These are phyloP conservation scores for Hydra vulgaris DNA, from an alignment of 30 jellyfish, hydroid and myxozoan genomes.

Conservation along the genomic window DNA sequence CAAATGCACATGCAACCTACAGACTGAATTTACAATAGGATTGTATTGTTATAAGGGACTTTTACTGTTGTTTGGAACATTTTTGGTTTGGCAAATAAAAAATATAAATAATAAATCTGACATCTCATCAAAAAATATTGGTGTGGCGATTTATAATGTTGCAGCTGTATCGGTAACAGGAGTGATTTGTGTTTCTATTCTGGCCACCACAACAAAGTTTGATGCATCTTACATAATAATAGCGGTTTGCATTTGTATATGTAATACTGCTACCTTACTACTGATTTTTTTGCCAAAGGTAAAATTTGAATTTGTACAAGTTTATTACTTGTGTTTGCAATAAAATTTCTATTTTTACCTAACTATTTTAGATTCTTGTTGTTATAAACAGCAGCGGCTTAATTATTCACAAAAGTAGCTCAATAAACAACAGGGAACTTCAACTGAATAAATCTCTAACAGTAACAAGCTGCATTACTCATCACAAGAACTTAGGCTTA, in stretches of 20 bases:
- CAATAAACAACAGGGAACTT: neutral
- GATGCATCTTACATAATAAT: slow-evolving; percentile 45
- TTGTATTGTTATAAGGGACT: slow-evolving; percentile 47
- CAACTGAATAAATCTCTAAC: neutral
- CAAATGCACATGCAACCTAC: slow-evolving; percentile 11
- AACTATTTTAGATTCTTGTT: neutral
- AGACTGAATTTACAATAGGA: slow-evolving; percentile 28
- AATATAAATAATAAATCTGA: slow-evolving; percentile 46
- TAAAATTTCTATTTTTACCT: no score
- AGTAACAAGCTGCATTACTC: neutral
- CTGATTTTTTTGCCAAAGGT: slow-evolving; percentile 85
- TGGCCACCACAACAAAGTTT: slow-evolving; percentile 33
- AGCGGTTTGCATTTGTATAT: slow-evolving; percentile 57
- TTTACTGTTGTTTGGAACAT: slow-evolving; percentile 63
- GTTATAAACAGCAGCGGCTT: neutral
- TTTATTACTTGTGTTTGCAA: no score
- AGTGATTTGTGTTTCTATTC: slow-evolving; percentile 60
- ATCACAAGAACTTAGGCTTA: neutral
- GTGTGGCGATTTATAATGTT: slow-evolving; percentile 82
- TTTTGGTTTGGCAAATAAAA: slow-evolving; percentile 88
- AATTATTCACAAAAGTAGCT: neutral
- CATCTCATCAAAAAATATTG: slow-evolving; percentile 72
- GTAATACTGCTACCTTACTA: slow-evolving; percentile 65
- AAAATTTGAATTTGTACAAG: no score
- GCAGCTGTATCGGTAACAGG: slow-evolving; percentile 81